Conservation (phyloP, 1,140 invertebrate species). For the Phthorimaea operculella region DNA sequence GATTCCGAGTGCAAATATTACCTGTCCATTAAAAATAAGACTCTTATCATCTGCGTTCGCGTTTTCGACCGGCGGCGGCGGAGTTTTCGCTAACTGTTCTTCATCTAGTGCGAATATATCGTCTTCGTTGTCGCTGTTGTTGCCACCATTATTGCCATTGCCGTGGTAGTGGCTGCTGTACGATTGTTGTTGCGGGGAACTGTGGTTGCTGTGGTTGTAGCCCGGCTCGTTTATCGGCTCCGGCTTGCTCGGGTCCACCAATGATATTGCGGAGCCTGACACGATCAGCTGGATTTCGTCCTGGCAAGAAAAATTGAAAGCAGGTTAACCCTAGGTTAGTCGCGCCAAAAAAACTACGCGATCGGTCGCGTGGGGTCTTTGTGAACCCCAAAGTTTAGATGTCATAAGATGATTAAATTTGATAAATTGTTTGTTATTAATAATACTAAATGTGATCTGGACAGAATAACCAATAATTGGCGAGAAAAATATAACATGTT, state of each 20-base stretch:
- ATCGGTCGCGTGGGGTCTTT: too few relatives aligned
- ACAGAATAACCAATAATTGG: too few relatives aligned
- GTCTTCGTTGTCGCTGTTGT: conserved; percentile 32
- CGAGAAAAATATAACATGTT: too few relatives aligned
- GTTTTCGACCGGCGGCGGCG: conserved; percentile 12
- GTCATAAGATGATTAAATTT: too few relatives aligned
- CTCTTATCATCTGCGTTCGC: conserved; percentile 28
- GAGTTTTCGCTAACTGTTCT: conserved; percentile 35
- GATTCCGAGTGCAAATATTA: conserved; percentile 2
- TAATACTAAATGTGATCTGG: too few relatives aligned
- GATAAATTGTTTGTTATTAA: too few relatives aligned
- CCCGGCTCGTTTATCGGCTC: conserved; percentile 10
- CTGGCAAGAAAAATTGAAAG: conserved; percentile 35
- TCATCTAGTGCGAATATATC: conserved; percentile 56
- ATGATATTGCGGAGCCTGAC: conserved; percentile 41
- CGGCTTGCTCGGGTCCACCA: conserved; percentile 31
- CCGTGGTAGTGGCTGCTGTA: background rate
- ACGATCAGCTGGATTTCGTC: conserved; percentile 90
- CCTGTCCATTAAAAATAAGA: conserved; percentile 26
- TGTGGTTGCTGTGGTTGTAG: background rate
- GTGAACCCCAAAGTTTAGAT: too few relatives aligned
- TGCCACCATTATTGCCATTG: conserved; percentile 11
- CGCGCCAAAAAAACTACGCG: too few relatives aligned
- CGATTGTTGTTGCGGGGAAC: background rate
- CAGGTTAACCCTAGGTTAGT: too few relatives aligned